Conservation (phyloP, 1,140 invertebrate species). For the Orchesella cincta region DNA sequence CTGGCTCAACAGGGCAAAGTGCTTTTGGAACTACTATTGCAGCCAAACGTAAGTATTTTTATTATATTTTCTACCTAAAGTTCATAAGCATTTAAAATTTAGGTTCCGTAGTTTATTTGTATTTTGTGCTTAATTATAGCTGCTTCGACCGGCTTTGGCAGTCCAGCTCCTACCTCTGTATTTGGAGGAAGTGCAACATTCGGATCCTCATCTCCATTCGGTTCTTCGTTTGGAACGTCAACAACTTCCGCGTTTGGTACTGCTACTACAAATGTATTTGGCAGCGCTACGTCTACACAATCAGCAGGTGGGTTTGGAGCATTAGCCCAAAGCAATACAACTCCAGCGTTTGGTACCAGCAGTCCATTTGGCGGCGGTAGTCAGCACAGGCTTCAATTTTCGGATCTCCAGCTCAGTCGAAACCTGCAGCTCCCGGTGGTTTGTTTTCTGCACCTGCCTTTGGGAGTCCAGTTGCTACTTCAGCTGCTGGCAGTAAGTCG, state of each 20-base stretch:
- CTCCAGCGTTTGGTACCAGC: background rate
- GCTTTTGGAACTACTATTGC: background rate
- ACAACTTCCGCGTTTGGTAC: background rate
- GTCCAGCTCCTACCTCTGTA: background rate
- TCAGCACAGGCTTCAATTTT: background rate
- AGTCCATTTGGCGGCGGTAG: background rate
- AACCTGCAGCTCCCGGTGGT: background rate
- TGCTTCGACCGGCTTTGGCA: background rate
- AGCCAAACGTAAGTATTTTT: background rate
- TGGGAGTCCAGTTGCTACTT: background rate
- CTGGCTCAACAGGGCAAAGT: background rate
- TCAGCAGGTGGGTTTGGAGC: background rate
- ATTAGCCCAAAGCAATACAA: background rate
- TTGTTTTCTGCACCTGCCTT: background rate
- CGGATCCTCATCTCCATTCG: background rate
- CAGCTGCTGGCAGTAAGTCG: too few relatives aligned
- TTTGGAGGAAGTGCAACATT: slow-evolving; percentile 23
- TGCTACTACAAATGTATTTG: background rate
- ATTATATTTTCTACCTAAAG: background rate
- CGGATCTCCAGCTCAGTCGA: background rate
- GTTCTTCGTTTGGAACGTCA: background rate
- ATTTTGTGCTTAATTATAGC: background rate
- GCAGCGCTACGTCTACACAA: background rate
- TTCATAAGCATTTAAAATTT: background rate
- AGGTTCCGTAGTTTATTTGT: background rate